phyloP scores from a whole-genome alignment of 2,888 invertebrate genomes.

The Cheiracanthium punctorium region DNA sequence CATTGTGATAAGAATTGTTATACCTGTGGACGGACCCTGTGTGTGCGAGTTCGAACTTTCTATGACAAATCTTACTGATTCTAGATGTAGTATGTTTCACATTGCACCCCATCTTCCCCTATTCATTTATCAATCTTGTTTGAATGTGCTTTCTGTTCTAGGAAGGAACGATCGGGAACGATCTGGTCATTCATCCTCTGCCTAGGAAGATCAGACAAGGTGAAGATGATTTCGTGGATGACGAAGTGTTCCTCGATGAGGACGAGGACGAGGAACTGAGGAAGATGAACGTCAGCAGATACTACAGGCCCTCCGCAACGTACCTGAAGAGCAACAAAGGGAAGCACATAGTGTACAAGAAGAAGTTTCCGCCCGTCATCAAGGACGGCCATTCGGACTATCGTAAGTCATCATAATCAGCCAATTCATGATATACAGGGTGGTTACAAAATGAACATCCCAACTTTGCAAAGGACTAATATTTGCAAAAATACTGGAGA shows the following conservation, averaged over 20 bases:
- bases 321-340: constrained; percentile 38
- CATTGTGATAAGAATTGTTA: too few relatives aligned
- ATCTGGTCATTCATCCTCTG: constrained; percentile 90
- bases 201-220: constrained; percentile 77
- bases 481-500: too few relatives aligned
- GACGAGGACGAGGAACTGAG: constrained; percentile 77
- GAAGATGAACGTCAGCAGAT: constrained; percentile 31
- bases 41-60: too few relatives aligned
- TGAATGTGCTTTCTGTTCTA: constrained; percentile 76
- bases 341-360: constrained; percentile 85
- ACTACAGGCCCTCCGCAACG: constrained; percentile 25
- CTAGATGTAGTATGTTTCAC: too few relatives aligned
- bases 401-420: constrained; percentile 45
- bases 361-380: constrained; percentile 76
- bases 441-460: too few relatives aligned
- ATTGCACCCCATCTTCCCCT: too few relatives aligned
- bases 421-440: too few relatives aligned
- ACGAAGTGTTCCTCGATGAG: constrained; percentile 84
- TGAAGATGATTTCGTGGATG: constrained; percentile 78
- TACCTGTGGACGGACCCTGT: too few relatives aligned
- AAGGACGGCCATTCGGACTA: constrained; percentile 64
- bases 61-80: too few relatives aligned
- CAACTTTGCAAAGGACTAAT: too few relatives aligned
- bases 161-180: constrained; percentile 94
- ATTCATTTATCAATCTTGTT: too few relatives aligned